Conservation (phyloP, 2,888 invertebrate genomes). For the Lasioglossum calceatum region DNA sequence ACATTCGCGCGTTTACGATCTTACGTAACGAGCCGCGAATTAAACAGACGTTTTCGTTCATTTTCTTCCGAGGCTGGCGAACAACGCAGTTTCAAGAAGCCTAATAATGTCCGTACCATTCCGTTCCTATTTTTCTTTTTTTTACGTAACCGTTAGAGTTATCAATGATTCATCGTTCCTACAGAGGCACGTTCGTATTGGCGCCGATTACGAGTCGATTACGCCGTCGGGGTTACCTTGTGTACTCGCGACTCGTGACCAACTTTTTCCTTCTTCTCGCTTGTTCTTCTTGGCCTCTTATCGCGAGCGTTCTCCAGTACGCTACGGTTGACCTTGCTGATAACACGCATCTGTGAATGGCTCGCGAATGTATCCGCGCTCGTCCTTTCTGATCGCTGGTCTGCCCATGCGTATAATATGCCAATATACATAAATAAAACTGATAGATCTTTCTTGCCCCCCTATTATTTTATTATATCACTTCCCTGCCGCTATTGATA, state of each 20-base stretch:
- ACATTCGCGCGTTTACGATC: neutral
- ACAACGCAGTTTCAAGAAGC: slow-evolving; percentile 17
- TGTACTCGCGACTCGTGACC: slow-evolving; percentile 5
- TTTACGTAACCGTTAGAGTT: slow-evolving; percentile 28
- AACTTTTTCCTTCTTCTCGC: neutral
- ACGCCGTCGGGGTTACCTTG: neutral
- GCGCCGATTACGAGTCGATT: slow-evolving; percentile 22
- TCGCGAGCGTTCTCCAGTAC: slow-evolving; percentile 34
- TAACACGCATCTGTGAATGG: slow-evolving; percentile 48
- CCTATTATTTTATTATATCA: neutral
- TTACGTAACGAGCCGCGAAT: slow-evolving; percentile 33
- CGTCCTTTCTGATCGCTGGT: slow-evolving; percentile 27
- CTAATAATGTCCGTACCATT: slow-evolving; percentile 19
- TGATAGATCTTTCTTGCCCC: neutral
- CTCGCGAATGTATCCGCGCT: slow-evolving; percentile 15
- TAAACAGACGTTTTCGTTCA: slow-evolving; percentile 12
- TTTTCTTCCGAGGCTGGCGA: neutral
- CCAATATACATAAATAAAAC: neutral
- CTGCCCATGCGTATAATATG: neutral
- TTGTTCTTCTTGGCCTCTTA: slow-evolving; percentile 18
- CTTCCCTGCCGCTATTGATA: neutral
- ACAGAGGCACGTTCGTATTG: neutral
- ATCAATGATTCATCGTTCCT: slow-evolving; percentile 28
- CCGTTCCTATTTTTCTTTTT: neutral
- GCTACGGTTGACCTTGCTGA: slow-evolving; percentile 49